Evolutionary conservation across 1,140 invertebrate species (phyloP).

Genomic region (Drosophila pallidifrons): DNA sequence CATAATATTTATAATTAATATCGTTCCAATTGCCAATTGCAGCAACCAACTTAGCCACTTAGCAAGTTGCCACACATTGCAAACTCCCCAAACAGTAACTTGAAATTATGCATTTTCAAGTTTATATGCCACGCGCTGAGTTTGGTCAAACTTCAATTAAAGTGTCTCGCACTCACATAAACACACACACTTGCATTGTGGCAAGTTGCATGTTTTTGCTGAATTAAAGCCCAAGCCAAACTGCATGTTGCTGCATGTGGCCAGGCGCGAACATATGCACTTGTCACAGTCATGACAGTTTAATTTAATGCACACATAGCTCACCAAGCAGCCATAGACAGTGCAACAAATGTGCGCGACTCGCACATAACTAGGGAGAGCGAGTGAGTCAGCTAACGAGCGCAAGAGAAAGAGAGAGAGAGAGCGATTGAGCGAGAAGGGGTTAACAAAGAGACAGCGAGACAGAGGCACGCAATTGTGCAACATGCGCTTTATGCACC

Average conservation of each 20-base stretch:
- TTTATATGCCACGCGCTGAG: conserved; percentile 65
- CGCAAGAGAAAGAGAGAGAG: not conserved
- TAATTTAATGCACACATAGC: conserved; percentile 83
- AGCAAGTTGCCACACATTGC: conserved; percentile 5
- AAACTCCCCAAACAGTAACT: conserved; percentile 8
- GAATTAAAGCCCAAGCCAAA: conserved; percentile 68
- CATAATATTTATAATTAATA: conserved; percentile 58
- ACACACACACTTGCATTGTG: conserved; percentile 22
- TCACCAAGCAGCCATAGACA: conserved; percentile 52
- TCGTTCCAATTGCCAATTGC: conserved; percentile 10
- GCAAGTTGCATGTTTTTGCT: conserved; percentile 80
- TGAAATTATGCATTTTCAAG: conserved; percentile 71
- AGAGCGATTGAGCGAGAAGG: not conserved
- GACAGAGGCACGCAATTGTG: conserved; percentile 77
- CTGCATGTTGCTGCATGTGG: conserved; percentile 55
- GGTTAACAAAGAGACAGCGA: conserved; percentile 3
- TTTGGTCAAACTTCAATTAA: conserved; percentile 67
- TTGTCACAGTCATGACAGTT: conserved; percentile 83
- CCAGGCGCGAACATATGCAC: conserved; percentile 82
- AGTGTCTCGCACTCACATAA: conserved; percentile 57
- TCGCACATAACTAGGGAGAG: not conserved
- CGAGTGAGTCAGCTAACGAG: not conserved
- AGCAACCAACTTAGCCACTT: conserved; percentile 7
- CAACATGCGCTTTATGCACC: conserved; percentile 71
- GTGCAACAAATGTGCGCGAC: not conserved